Base-by-base conservation (phyloP, 2,113 vertebrate species). In the Brachyhypopomus occidentalis region DNA sequence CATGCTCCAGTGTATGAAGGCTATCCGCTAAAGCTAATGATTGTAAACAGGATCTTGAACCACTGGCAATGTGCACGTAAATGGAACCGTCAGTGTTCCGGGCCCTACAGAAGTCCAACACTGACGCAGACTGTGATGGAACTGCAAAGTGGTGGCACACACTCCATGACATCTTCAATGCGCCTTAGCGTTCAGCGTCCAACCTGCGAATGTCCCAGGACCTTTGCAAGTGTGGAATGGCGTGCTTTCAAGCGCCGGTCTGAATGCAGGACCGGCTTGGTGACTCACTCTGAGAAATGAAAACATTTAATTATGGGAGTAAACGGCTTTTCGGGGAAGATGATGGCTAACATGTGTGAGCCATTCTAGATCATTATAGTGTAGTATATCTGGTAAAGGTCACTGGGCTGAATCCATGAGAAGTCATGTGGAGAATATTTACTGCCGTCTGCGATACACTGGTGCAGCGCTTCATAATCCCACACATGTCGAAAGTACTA, bases 231-330 rank as follows among this genome's bases (percentile, higher is more conserved):
- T 78, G 45, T 52, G 16, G 17, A 20, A 72, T 79, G 64, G 72
- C 76, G 14, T 14, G 66, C 16, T 25, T 82, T 76, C 45, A 63
- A 55, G 38, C 8, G 34, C 25, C 36, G 41, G 71, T 59, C 67
- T 30, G 77, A 70, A 22, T 16, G 5, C 60, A 71, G 30, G 4
- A 78, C 34, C 58, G 60, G 27, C 58, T 22, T 34, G 6, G 62
- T 83, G 84, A 85, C 56, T 85, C 84, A 83, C 63, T 38, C 25
- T 34, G 60, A 85, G 79, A 77, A 83, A 85, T 80, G 81, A 83
- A 77, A 83, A 83, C 67, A 73, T 85, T 69, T 79, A 66, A 85
- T 77, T 85, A 85, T 72, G 81, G 82, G 82, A 83, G 81, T 83
- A 77, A 80, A 76, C 58, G n/a, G 64, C 48, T 69, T 77, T 81